These are phyloP conservation scores for Nezara viridula DNA, from an alignment of 2,888 invertebrate species.

Conservation along the genomic window DNA sequence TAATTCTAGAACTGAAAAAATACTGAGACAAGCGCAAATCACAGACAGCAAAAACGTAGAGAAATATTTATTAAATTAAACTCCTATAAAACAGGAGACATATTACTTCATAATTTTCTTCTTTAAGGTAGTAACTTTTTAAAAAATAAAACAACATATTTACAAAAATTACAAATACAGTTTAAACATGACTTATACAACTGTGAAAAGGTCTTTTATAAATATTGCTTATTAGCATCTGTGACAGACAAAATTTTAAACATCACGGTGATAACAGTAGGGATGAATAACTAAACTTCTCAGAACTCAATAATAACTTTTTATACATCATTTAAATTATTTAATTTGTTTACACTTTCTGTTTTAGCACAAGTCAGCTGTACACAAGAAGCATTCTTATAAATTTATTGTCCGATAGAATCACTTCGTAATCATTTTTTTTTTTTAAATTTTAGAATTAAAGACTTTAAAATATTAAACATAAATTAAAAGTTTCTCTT, in stretches of 20 bases:
- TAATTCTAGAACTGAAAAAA: slow-evolving; percentile 5
- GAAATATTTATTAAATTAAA: not conserved
- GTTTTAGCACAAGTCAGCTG: not conserved
- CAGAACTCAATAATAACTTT: not conserved
- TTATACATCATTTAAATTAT: not conserved
- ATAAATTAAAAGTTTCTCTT: not conserved
- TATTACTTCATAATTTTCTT: not conserved
- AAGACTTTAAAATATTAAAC: not conserved
- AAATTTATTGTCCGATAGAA: no score
- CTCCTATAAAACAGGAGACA: slow-evolving; percentile 33
- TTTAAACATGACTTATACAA: not conserved
- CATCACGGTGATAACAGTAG: not conserved
- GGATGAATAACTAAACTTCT: not conserved
- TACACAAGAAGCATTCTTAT: no score
- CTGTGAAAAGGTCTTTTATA: slow-evolving; percentile 17
- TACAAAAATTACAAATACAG: not conserved
- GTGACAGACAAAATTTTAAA: not conserved
- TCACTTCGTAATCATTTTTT: no score
- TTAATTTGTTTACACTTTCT: not conserved
- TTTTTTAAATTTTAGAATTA: not conserved
- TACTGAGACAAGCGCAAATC: slow-evolving; percentile 38
- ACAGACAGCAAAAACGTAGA: slow-evolving; percentile 7
- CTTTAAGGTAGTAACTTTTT: not conserved
- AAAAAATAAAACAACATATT: not conserved
- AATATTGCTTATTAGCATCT: slow-evolving; percentile 22